Percentiles rank a stretch among this genome's conserved stretches.
phyloP scores from a whole-genome alignment of 2,888 invertebrate species.

The Malthinus flaveolus region DNA sequence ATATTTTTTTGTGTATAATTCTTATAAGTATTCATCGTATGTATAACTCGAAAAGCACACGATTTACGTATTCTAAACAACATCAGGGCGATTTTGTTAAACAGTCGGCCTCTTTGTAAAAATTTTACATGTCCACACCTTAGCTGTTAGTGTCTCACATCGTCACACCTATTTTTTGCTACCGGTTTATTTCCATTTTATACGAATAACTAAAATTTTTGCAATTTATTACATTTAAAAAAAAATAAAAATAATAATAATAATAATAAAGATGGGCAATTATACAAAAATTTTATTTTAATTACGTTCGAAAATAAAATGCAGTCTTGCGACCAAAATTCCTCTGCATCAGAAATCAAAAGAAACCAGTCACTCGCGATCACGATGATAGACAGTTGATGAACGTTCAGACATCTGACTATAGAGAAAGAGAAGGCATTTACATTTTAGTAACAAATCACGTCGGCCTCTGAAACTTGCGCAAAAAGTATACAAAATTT shows the following conservation, averaged over 20 bases:
- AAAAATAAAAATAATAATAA: not conserved
- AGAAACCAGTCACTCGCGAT: slow-evolving; percentile 51
- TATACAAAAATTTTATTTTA: too few relatives aligned
- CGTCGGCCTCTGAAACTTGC: slow-evolving; percentile 10
- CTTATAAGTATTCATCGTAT: slow-evolving; percentile 13
- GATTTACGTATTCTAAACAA: slow-evolving; percentile 29
- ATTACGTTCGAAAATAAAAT: slow-evolving; percentile 1
- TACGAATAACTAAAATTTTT: slow-evolving; percentile 15
- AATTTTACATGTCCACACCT: slow-evolving; percentile 33
- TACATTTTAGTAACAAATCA: slow-evolving; percentile 22
- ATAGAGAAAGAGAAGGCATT: slow-evolving; percentile 34
- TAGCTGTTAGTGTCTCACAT: slow-evolving; percentile 33
- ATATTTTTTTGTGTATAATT: not conserved
- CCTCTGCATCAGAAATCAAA: slow-evolving; percentile 46
- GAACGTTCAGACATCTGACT: slow-evolving; percentile 50
- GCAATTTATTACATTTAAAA: slow-evolving; percentile 10
- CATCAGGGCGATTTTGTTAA: slow-evolving; percentile 26
- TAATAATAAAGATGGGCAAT: too few relatives aligned
- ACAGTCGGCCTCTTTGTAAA: slow-evolving; percentile 27
- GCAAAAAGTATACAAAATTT: not conserved
- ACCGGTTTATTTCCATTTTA: slow-evolving; percentile 33
- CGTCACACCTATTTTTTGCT: slow-evolving; percentile 36
- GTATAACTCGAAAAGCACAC: slow-evolving; percentile 17
- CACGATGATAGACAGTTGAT: slow-evolving; percentile 50
- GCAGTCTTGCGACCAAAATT: slow-evolving; percentile 40